Conservation (phyloP, 2,888 invertebrate species). For the Parascotia fuliginaria region DNA sequence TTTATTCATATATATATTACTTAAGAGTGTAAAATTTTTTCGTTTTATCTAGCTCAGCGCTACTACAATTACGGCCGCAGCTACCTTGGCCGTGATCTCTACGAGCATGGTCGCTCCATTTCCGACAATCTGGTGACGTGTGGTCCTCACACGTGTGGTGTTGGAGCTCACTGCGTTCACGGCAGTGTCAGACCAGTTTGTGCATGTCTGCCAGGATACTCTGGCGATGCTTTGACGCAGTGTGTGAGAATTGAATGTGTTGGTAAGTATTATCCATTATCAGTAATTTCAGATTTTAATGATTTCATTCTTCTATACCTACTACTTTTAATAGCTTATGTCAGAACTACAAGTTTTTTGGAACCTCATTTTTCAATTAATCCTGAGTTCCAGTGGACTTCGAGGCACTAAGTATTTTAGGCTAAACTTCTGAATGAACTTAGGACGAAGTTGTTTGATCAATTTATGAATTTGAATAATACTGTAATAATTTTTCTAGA, state of each 20-base stretch:
- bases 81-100: slow-evolving; percentile 69
- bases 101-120: slow-evolving; percentile 76
- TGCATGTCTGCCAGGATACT: slow-evolving; percentile 91
- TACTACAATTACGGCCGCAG: slow-evolving; percentile 65
- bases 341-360: no score
- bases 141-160: slow-evolving; percentile 88
- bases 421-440: no score
- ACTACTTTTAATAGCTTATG: no score
- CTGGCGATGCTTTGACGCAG: slow-evolving; percentile 91
- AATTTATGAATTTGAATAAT: no score
- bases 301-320: no score
- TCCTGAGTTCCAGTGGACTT: no score
- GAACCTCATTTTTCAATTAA: no score
- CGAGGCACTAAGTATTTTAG: no score
- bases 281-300: no score
- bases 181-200: slow-evolving; percentile 91
- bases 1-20: no score
- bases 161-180: slow-evolving; percentile 88
- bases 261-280: no score
- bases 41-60: slow-evolving; percentile 60
- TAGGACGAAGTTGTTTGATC: no score
- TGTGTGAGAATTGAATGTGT: slow-evolving; percentile 91
- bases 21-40: background rate
- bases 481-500: slow-evolving; percentile 73
- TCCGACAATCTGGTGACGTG: slow-evolving; percentile 81